These are phyloP conservation scores for Falco cherrug DNA, from an alignment of 2,797 vertebrate species.

Conservation along the genomic window DNA sequence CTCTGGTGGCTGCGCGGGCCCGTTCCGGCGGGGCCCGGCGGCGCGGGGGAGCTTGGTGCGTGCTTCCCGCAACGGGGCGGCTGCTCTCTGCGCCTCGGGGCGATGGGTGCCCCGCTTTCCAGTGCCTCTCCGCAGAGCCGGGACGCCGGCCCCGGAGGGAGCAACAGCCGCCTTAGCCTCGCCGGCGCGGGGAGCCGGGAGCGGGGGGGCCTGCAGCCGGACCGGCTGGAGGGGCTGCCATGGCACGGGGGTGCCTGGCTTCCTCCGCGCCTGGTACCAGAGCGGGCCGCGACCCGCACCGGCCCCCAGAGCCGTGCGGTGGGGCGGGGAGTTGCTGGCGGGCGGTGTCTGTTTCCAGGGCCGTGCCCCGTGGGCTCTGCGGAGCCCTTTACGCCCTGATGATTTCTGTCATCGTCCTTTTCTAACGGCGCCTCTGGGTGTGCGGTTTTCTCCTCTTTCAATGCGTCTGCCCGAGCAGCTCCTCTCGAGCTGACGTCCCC, in stretches of 20 bases:
- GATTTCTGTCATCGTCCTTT: neutral
- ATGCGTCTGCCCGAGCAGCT: neutral
- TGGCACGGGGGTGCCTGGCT: neutral
- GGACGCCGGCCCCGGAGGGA: no score
- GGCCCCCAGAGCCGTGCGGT: rapidly evolving
- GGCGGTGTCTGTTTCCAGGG: neutral
- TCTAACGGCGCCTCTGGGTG: neutral
- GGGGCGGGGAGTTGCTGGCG: rapidly evolving
- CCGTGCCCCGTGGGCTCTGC: rapidly evolving
- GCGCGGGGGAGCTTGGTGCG: neutral
- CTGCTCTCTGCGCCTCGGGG: no score
- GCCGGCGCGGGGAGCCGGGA: no score
- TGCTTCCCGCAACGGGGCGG: neutral
- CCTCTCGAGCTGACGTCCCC: rapidly evolving
- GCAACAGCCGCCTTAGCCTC: no score
- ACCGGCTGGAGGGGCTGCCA: no score
- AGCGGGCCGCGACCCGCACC: rapidly evolving
- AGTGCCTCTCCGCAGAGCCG: no score
- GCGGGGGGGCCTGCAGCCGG: no score
- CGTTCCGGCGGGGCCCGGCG: neutral
- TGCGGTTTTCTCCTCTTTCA: neutral
- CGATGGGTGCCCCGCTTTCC: no score
- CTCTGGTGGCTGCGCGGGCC: neutral
- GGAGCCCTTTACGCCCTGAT: rapidly evolving
- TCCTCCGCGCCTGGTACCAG: rapidly evolving